A percentile compares a stretch with the other conserved stretches of the same genome.
Conservation (phyloP, 2,797 vertebrate species). For the Liparis tanakae region DNA sequence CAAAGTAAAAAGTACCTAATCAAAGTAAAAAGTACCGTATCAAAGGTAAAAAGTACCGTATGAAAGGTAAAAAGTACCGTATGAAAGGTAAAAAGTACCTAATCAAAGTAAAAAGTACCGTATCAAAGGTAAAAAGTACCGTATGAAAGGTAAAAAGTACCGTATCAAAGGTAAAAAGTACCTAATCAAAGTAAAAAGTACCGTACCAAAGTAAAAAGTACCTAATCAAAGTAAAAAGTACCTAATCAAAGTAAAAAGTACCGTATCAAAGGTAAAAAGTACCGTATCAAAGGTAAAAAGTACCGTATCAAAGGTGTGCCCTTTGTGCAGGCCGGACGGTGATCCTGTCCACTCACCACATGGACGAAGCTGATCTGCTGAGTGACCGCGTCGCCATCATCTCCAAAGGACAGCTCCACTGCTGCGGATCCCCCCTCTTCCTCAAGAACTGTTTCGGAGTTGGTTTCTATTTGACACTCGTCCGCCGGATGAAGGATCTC, state of each 20-base stretch:
- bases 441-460: slow-evolving; percentile 95
- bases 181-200: not conserved
- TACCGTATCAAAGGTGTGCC: not conserved
- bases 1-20: too few relatives aligned
- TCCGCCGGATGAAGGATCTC: slow-evolving; percentile 82
- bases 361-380: slow-evolving; percentile 98
- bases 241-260: not conserved
- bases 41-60: not conserved
- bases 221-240: not conserved
- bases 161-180: not conserved
- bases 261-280: not conserved
- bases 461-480: slow-evolving; percentile 96
- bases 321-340: slow-evolving; percentile 89
- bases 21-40: not conserved
- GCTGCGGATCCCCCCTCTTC: slow-evolving; percentile 94
- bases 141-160: not conserved
- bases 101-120: too few relatives aligned
- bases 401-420: slow-evolving; percentile 93
- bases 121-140: not conserved
- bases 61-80: not conserved
- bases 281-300: not conserved
- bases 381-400: slow-evolving; percentile 97
- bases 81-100: too few relatives aligned
- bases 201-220: not conserved
- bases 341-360: slow-evolving; percentile 97